Percentiles rank a stretch among this genome's conserved stretches.
phyloP scores from a whole-genome alignment of 1,140 invertebrate species.

The Drosophila nasuta region DNA sequence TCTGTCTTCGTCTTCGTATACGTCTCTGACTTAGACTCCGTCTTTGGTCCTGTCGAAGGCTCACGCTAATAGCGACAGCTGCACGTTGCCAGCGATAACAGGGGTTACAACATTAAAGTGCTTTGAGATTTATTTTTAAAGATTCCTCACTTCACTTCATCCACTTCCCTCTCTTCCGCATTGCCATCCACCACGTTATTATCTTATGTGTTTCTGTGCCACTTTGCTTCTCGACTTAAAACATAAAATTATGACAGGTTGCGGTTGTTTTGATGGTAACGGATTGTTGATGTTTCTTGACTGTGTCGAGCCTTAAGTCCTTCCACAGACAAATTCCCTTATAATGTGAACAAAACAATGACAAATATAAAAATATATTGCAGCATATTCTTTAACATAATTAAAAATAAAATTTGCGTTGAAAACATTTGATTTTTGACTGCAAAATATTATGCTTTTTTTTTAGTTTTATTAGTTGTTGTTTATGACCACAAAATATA shows the following conservation, averaged over 20 bases:
- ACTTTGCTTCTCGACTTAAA: slow-evolving; percentile 54
- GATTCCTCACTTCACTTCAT: slow-evolving; percentile 46
- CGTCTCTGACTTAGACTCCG: background rate
- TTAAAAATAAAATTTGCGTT: background rate
- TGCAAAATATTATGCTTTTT: background rate
- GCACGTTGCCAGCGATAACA: slow-evolving; percentile 71
- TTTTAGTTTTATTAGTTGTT: background rate
- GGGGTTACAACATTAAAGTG: slow-evolving; percentile 68
- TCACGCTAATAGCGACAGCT: slow-evolving; percentile 75
- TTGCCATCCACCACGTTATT: slow-evolving; percentile 16
- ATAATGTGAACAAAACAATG: background rate
- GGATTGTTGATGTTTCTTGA: slow-evolving; percentile 4
- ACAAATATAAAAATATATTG: background rate
- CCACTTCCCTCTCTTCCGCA: background rate
- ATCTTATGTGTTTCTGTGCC: slow-evolving; percentile 14
- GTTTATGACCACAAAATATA: slow-evolving; percentile 2
- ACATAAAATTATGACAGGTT: slow-evolving; percentile 77
- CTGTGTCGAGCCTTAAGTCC: background rate
- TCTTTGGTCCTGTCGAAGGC: slow-evolving; percentile 12
- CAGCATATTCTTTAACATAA: background rate
- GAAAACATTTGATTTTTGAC: background rate
- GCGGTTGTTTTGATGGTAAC: slow-evolving; percentile 52
- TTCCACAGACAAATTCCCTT: too few relatives aligned
- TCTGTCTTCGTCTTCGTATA: background rate
- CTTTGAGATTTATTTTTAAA: slow-evolving; percentile 75